Percentiles rank a stretch among this genome's conserved stretches.
phyloP scores from a whole-genome alignment of 1,140 invertebrate species.

The Eurosta solidaginis region DNA sequence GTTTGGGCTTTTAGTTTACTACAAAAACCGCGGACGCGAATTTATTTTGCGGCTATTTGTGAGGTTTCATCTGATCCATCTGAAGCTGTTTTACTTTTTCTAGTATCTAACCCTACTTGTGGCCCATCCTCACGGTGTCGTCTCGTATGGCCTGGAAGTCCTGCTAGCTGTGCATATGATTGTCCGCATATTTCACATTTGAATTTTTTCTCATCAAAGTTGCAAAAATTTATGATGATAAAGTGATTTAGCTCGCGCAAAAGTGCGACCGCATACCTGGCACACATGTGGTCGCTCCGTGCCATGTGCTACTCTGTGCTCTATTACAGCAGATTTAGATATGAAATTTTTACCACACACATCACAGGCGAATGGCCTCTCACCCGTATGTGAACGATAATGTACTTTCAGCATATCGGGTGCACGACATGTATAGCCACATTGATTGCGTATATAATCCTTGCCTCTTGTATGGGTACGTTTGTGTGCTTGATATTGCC shows the following conservation, averaged over 20 bases:
- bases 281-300: constrained; percentile 82
- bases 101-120: too few species aligned
- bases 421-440: constrained; percentile 66
- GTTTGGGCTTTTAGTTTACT: too few species aligned
- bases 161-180: constrained; percentile 53
- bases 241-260: constrained; percentile 80
- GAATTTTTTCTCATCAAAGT: constrained; percentile 49
- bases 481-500: constrained; percentile 47
- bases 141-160: constrained; percentile 57
- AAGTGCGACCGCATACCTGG: constrained; percentile 73
- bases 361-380: constrained; percentile 76
- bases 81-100: too few species aligned
- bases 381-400: constrained; percentile 79
- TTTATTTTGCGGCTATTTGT: too few species aligned
- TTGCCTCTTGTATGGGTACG: constrained; percentile 51
- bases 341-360: constrained; percentile 78
- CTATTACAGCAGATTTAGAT: constrained; percentile 62
- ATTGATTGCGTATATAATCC: constrained; percentile 53
- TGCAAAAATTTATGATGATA: constrained; percentile 57
- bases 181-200: constrained; percentile 54
- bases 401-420: constrained; percentile 87
- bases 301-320: constrained; percentile 76
- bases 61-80: too few species aligned
- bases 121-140: constrained; percentile 54
- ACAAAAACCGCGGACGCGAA: too few species aligned